A percentile compares a stretch with the other conserved stretches of the same genome.
phyloP scores from a whole-genome alignment of 2,888 invertebrate genomes.

The Eulithis testata region DNA sequence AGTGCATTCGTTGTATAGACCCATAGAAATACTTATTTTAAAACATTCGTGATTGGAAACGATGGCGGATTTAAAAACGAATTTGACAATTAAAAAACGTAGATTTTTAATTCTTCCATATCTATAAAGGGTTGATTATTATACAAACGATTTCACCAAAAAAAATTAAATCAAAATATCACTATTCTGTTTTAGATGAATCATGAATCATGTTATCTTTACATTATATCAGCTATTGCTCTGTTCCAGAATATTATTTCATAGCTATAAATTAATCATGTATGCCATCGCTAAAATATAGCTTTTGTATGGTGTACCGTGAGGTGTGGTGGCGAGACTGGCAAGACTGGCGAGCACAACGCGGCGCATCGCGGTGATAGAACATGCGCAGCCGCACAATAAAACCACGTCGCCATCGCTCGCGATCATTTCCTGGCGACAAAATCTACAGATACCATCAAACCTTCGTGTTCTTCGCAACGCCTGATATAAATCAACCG shows the following conservation, averaged over 20 bases:
- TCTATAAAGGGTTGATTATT: background rate
- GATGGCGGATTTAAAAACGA: too few relatives aligned
- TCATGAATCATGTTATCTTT: conserved; percentile 80
- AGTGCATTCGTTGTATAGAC: conserved; percentile 42
- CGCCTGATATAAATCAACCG: conserved; percentile 73
- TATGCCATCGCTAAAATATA: conserved; percentile 82
- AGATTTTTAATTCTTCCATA: too few relatives aligned
- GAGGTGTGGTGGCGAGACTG: conserved; percentile 38
- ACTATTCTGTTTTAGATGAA: conserved; percentile 42
- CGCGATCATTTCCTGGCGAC: conserved; percentile 80
- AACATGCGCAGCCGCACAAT: conserved; percentile 69
- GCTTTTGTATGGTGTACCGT: conserved; percentile 66
- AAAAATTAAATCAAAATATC: background rate
- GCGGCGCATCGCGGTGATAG: conserved; percentile 67
- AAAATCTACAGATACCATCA: conserved; percentile 79
- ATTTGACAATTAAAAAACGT: too few relatives aligned
- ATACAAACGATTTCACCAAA: background rate
- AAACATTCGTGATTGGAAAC: too few relatives aligned
- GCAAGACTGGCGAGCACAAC: conserved; percentile 39
- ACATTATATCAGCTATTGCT: conserved; percentile 73
- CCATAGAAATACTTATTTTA: background rate
- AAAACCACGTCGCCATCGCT: conserved; percentile 60
- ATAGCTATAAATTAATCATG: conserved; percentile 82
- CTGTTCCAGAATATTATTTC: conserved; percentile 72
- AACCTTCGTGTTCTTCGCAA: conserved; percentile 64